These are phyloP conservation scores for Sicus ferrugineus DNA, from an alignment of 2,888 invertebrate genomes.

Conservation along the genomic window DNA sequence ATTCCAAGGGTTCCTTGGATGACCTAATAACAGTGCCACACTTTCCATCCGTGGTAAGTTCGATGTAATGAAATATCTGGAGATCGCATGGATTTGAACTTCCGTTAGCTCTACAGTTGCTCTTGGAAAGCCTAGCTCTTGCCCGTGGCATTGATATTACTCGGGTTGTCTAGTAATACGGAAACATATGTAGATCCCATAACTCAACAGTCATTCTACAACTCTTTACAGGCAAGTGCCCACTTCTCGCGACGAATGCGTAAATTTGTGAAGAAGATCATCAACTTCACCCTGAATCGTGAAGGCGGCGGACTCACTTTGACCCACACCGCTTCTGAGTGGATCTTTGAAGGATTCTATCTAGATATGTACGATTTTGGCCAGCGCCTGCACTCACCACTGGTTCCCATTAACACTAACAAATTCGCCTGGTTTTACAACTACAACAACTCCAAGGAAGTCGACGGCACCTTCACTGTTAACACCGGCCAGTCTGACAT, in stretches of 20 bases:
- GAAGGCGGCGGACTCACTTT: constrained; percentile 67
- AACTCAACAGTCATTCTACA: neutral
- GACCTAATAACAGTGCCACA: constrained; percentile 77
- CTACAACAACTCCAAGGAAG: constrained; percentile 76
- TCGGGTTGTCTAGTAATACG: no score
- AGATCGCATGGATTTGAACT: no score
- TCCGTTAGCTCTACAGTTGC: no score
- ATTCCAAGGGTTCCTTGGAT: constrained; percentile 73
- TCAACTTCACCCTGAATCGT: constrained; percentile 68
- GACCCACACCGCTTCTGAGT: constrained; percentile 71
- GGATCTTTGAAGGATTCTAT: constrained; percentile 82
- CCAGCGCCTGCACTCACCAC: constrained; percentile 65
- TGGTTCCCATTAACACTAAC: constrained; percentile 69
- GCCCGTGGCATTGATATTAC: no score
- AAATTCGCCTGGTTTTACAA: constrained; percentile 84
- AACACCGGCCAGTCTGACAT: constrained; percentile 75
- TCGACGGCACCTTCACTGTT: constrained; percentile 80
- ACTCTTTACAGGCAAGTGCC: constrained; percentile 69
- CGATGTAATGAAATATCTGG: no score
- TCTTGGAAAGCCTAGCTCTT: no score
- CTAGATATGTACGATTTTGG: constrained; percentile 74
- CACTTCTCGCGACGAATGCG: constrained; percentile 66
- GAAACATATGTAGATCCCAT: no score
- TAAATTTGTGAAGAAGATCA: constrained; percentile 61
- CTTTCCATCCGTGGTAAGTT: constrained; percentile 76